A percentile compares a stretch with the other conserved stretches of the same genome.
Conservation (phyloP, 2,888 invertebrate species). For the Epiperipatus broadwayi region DNA sequence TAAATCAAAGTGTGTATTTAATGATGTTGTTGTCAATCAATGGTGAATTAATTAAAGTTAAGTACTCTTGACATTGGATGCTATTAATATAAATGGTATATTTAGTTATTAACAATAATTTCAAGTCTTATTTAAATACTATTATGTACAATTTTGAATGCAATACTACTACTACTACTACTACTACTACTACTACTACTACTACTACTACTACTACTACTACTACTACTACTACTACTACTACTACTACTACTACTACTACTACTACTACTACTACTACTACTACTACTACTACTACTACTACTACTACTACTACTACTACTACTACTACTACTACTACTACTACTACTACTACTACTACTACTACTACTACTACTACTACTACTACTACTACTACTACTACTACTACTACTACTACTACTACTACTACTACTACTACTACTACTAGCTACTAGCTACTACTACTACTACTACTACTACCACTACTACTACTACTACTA, state of each 20-base stretch:
- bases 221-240: constrained; percentile 3
- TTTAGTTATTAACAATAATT: too few species aligned
- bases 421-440: constrained; percentile 3
- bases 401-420: background rate
- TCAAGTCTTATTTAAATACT: too few species aligned
- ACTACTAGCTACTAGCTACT: constrained; percentile 3
- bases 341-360: constrained; percentile 3
- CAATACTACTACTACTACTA: too few species aligned
- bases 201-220: constrained; percentile 3
- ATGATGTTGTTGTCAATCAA: too few species aligned
- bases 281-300: constrained; percentile 3
- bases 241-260: constrained; percentile 3
- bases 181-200: constrained; percentile 3
- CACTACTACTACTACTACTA: constrained; percentile 3
- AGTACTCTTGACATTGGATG: too few species aligned
- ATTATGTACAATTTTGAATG: too few species aligned
- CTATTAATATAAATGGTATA: too few species aligned
- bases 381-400: constrained; percentile 3
- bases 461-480: constrained; percentile 3
- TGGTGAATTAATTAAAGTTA: too few species aligned
- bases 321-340: constrained; percentile 3
- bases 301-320: constrained; percentile 3
- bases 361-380: constrained; percentile 3
- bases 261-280: constrained; percentile 3
- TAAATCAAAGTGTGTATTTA: too few species aligned